phyloP scores from a whole-genome alignment of 2,797 vertebrate genomes.

The Pseudopleuronectes americanus region DNA sequence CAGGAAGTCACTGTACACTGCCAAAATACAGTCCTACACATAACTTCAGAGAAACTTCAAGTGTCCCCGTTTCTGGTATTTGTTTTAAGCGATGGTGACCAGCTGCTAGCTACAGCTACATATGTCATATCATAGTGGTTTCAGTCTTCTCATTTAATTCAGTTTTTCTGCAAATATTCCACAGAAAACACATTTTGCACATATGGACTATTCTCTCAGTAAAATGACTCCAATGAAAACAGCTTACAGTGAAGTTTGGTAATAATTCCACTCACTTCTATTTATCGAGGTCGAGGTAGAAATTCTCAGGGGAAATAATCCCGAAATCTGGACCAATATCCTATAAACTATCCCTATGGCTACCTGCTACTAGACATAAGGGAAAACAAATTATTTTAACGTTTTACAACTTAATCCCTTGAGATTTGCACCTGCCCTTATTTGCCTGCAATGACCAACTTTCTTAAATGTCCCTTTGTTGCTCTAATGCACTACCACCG shows the following conservation, averaged over 20 bases:
- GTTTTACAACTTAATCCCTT: not conserved
- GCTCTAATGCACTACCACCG: conserved; percentile 17
- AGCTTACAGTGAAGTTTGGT: not conserved
- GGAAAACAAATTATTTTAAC: not conserved
- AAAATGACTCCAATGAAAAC: not conserved
- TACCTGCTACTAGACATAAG: too few relatives aligned
- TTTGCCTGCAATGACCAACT: not conserved
- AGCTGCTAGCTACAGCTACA: not conserved
- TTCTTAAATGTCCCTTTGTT: conserved; percentile 8
- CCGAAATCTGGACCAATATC: too few relatives aligned
- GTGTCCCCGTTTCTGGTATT: not conserved
- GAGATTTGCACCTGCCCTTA: not conserved
- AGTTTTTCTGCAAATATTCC: too few relatives aligned
- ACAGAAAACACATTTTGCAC: not conserved
- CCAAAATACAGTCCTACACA: not conserved
- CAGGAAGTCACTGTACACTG: not conserved
- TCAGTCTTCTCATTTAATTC: not conserved
- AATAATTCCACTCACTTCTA: not conserved
- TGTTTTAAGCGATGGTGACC: not conserved
- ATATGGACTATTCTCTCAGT: not conserved
- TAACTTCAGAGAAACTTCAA: not conserved
- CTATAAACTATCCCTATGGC: too few relatives aligned
- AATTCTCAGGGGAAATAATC: not conserved
- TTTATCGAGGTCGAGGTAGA: not conserved
- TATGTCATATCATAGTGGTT: not conserved